These are phyloP conservation scores for Microctonus hyperodae DNA, from an alignment of 2,888 invertebrate species.

Conservation along the genomic window DNA sequence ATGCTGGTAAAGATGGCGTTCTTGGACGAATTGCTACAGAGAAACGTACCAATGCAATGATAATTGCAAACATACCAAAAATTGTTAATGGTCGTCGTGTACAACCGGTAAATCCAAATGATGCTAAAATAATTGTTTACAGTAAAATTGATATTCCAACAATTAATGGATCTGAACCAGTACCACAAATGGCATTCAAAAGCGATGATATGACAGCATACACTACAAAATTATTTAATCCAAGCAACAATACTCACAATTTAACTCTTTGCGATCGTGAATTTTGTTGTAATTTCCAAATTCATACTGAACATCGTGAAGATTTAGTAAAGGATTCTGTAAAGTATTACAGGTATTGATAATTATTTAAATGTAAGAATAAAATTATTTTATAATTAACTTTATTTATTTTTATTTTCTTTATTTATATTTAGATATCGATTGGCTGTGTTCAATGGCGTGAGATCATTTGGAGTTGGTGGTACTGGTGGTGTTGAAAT, in stretches of 20 bases:
- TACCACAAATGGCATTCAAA: slow-evolving; percentile 26
- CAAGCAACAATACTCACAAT: slow-evolving; percentile 31
- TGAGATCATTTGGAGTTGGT: slow-evolving; percentile 31
- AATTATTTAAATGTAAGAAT: background rate
- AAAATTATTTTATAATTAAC: background rate
- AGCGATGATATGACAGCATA: slow-evolving; percentile 38
- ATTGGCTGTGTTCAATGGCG: slow-evolving; percentile 49
- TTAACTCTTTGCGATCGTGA: slow-evolving; percentile 42
- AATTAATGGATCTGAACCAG: slow-evolving; percentile 33
- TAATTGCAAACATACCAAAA: slow-evolving; percentile 65
- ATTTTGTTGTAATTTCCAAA: slow-evolving; percentile 46
- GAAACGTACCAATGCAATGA: slow-evolving; percentile 59
- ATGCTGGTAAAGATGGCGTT: slow-evolving; percentile 67
- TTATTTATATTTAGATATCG: slow-evolving; percentile 44
- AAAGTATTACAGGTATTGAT: slow-evolving; percentile 43
- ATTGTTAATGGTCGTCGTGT: slow-evolving; percentile 61
- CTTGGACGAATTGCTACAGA: slow-evolving; percentile 65
- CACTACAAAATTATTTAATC: slow-evolving; percentile 39
- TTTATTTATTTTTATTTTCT: too few relatives aligned
- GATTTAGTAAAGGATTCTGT: slow-evolving; percentile 28
- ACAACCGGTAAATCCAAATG: slow-evolving; percentile 31
- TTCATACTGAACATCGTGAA: slow-evolving; percentile 36
- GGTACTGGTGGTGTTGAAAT: slow-evolving; percentile 41
- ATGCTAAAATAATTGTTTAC: slow-evolving; percentile 33
- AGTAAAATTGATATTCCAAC: slow-evolving; percentile 36